These are phyloP conservation scores for Ameiurus melas DNA, from an alignment of 2,113 vertebrate species.

Conservation along the genomic window DNA sequence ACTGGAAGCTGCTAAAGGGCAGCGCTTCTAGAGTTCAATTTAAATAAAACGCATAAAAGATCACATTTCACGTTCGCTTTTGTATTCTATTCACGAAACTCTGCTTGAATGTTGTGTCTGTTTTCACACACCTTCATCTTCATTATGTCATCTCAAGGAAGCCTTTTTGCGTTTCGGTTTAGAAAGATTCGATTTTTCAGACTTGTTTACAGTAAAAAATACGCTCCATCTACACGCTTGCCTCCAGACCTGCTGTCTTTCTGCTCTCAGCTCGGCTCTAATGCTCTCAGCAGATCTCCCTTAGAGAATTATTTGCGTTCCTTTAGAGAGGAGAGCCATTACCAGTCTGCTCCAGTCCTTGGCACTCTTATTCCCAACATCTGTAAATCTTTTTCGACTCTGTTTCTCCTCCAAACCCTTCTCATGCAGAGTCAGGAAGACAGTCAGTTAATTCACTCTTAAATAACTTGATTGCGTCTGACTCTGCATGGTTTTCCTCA, in stretches of 20 bases:
- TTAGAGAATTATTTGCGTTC: slow-evolving; percentile 9
- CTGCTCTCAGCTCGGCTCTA: neutral
- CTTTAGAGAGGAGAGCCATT: slow-evolving; percentile 4
- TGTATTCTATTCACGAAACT: neutral
- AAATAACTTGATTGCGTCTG: neutral
- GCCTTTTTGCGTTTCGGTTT: neutral
- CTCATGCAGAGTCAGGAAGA: slow-evolving; percentile 7
- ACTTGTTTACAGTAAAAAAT: neutral
- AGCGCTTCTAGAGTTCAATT: neutral
- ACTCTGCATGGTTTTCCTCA: neutral
- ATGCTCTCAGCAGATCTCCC: slow-evolving; percentile 17
- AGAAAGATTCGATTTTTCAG: neutral
- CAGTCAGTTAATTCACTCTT: neutral
- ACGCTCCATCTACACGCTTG: neutral
- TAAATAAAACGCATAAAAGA: neutral
- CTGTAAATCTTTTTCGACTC: slow-evolving; percentile 11
- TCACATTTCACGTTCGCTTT: neutral
- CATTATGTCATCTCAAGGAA: neutral
- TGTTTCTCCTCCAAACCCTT: slow-evolving; percentile 9
- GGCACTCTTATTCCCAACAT: slow-evolving; percentile 1
- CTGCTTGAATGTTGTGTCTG: neutral
- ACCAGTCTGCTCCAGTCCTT: slow-evolving; percentile 13
- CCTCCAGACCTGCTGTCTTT: neutral
- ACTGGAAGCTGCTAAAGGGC: neutral
- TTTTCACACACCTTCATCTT: neutral